A percentile compares a stretch with the other conserved stretches of the same genome.
phyloP scores from a whole-genome alignment of 2,888 invertebrate species.

The Odontocerum albicorne region DNA sequence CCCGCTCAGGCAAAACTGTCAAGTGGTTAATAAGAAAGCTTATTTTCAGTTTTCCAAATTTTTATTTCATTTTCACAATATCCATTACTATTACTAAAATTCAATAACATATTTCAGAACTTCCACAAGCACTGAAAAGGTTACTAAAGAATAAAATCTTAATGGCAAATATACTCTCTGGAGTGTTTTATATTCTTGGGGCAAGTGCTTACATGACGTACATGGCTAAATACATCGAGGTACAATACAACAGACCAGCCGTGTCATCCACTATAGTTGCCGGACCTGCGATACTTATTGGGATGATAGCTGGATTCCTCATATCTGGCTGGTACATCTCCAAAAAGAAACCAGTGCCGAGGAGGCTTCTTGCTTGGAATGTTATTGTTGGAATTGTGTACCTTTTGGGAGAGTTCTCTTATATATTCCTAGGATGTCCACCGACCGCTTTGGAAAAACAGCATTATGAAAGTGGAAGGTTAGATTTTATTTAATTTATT shows the following conservation, averaged over 20 bases:
- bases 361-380: slow-evolving; percentile 63
- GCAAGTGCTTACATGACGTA: slow-evolving; percentile 69
- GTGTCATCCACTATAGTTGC: slow-evolving; percentile 67
- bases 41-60: neutral
- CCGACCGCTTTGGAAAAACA: slow-evolving; percentile 36
- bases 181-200: slow-evolving; percentile 65
- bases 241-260: slow-evolving; percentile 67
- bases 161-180: slow-evolving; percentile 65
- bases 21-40: too few relatives aligned
- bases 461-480: slow-evolving; percentile 28
- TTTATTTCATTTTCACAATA: neutral
- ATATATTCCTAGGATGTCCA: slow-evolving; percentile 59
- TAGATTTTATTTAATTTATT: neutral
- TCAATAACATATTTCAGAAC: slow-evolving; percentile 45
- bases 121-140: slow-evolving; percentile 59
- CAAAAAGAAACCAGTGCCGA: slow-evolving; percentile 60
- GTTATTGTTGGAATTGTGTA: slow-evolving; percentile 59
- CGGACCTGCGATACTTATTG: slow-evolving; percentile 60
- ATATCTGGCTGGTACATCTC: slow-evolving; percentile 62
- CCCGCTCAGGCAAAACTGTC: too few relatives aligned
- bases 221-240: slow-evolving; percentile 74
- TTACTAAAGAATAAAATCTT: slow-evolving; percentile 66
- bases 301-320: slow-evolving; percentile 62
- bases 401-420: slow-evolving; percentile 54
- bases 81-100: neutral